Conservation (phyloP, 2,113 vertebrate genomes). For the Micronycteris hirsuta region DNA sequence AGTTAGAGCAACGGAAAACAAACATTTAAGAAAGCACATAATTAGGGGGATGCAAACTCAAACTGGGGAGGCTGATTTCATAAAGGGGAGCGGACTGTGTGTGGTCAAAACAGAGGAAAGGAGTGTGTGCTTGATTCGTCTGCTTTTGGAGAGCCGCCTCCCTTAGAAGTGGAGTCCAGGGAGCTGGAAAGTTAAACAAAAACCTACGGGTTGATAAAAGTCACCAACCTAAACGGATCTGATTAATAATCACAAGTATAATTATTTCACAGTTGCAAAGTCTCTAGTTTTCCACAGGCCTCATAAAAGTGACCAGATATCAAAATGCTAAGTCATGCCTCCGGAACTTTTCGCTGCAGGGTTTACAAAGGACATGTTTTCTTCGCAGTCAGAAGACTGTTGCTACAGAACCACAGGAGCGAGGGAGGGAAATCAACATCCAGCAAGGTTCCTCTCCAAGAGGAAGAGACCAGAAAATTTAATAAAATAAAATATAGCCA, state of each 20-base stretch:
- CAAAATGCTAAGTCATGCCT: neutral
- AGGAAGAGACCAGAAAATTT: constrained; percentile 16
- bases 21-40: constrained; percentile 69
- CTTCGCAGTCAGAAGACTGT: neutral
- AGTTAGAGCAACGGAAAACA: constrained; percentile 70
- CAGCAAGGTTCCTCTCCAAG: neutral
- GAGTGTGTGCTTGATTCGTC: neutral
- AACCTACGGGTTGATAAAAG: neutral
- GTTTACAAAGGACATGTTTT: neutral
- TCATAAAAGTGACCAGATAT: neutral
- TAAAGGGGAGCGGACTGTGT: constrained; percentile 54
- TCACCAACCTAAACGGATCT: neutral
- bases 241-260: neutral
- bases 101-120: constrained; percentile 47
- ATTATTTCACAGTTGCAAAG: neutral
- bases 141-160: neutral
- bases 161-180: neutral
- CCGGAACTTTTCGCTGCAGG: neutral
- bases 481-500: constrained; percentile 47
- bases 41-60: constrained; percentile 59
- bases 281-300: neutral
- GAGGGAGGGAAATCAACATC: neutral
- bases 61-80: constrained; percentile 59
- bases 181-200: neutral
- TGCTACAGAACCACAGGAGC: constrained; percentile 13